A percentile compares a stretch with the other conserved stretches of the same genome.
Evolutionary conservation across 2,797 vertebrate species (phyloP).

Genomic region (Pygocentrus nattereri): DNA sequence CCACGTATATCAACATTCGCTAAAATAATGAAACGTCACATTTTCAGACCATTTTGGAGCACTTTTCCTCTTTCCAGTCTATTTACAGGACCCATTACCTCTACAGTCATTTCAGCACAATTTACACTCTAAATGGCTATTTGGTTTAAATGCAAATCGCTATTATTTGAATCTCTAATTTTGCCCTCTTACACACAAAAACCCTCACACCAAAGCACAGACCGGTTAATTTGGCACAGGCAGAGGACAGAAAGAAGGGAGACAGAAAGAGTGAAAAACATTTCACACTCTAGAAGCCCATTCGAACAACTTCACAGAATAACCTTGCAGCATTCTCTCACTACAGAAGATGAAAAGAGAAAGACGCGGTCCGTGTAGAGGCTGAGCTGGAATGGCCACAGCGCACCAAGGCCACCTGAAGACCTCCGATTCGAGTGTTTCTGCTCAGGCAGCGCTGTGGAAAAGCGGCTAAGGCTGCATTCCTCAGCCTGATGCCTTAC

Average conservation of each 20-base stretch:
- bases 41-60: conserved; percentile 55
- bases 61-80: conserved; percentile 53
- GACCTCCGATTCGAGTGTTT: conserved; percentile 34
- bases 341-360: conserved; percentile 6
- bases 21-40: conserved; percentile 59
- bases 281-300: background rate
- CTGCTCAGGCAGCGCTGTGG: background rate
- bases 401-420: conserved; percentile 29
- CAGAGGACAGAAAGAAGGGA: background rate
- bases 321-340: conserved; percentile 23
- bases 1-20: conserved; percentile 51
- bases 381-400: background rate
- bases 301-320: background rate
- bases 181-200: conserved; percentile 22
- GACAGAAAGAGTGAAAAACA: background rate
- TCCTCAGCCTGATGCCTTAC: background rate
- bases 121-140: conserved; percentile 62
- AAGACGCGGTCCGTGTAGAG: background rate
- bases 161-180: conserved; percentile 61
- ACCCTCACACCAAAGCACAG: conserved; percentile 10
- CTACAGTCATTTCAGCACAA: conserved; percentile 59
- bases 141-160: conserved; percentile 63
- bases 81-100: conserved; percentile 63
- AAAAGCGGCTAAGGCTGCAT: conserved; percentile 18
- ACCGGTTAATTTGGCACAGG: conserved; percentile 9